Evolutionary conservation across 2,113 vertebrate genomes (phyloP), one percentile per base, ranked within the genome.

Genomic region (Actenoides hombroni): DNA sequence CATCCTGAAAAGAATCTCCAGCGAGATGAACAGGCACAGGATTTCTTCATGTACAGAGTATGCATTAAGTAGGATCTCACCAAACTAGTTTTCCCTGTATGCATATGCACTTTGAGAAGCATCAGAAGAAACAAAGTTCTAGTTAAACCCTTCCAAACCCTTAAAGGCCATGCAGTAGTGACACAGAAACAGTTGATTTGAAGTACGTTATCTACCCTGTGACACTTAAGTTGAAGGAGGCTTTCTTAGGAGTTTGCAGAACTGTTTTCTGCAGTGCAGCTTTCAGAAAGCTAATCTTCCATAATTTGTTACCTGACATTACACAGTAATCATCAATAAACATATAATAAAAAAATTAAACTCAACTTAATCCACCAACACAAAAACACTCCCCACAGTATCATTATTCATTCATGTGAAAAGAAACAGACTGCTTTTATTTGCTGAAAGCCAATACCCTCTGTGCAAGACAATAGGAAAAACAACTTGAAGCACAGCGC

Each of bases 391-490:
- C 11, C 24, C 4, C 17, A 37, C 12, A 19, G 8, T 49, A 44
- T 26, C 16, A 51, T 63, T 87, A 90, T 25, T 74, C 56, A 82
- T 35, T 82, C 46, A 75, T 18, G 51, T 1, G 13, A 70, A 63
- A 88, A 91, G 56, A 57, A 80, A 49, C 60, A 90, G 69, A 49
- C 35, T 85, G 51, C 29, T 82, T 91, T 89, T 85, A 75, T 76
- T 63, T 92, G 69, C 77, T 71, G 69, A 91, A 95, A 91, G 76
- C n/a, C 51, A 92, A 86, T 60, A 78, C 64, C n/a, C 89, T 70
- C 35, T 59, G 42, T 26, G 61, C 37, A 56, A 79, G 51, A 92
- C 39, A 75, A 85, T 9, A 56, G 53, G 13, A 79, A 82, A 91
- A 93, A 71, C 61, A 91, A 79, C 57, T 75, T 79, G 19, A 84